These are phyloP conservation scores for Toxotes jaculatrix DNA, from an alignment of 2,113 vertebrate species.

Conservation along the genomic window DNA sequence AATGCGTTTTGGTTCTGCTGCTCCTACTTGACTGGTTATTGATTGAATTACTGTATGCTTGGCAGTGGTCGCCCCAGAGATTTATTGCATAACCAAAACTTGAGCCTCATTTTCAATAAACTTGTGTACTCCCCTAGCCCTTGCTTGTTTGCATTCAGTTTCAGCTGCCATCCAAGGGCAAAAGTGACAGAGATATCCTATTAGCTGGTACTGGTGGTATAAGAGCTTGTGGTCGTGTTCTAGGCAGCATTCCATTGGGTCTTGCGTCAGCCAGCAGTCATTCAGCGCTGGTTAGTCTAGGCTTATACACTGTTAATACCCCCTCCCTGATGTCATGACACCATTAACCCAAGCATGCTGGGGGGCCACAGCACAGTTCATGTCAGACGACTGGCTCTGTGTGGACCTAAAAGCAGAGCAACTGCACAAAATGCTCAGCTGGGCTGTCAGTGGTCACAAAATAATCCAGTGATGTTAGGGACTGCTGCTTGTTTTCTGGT, in stretches of 20 bases:
- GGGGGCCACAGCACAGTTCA: constrained; percentile 61
- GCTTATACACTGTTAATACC: constrained; percentile 81
- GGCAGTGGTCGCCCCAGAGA: not conserved
- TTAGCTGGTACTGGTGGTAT: constrained; percentile 60
- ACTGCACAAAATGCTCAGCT: constrained; percentile 30
- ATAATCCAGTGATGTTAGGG: not conserved
- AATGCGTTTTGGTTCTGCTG: not conserved
- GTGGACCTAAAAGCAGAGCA: constrained; percentile 50
- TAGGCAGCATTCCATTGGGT: constrained; percentile 81
- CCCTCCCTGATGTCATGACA: constrained; percentile 75
- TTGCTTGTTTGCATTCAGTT: constrained; percentile 16
- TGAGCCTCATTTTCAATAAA: not conserved
- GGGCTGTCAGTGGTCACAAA: constrained; percentile 33
- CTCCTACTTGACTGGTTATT: not conserved
- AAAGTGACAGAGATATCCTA: constrained; percentile 49
- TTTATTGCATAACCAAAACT: constrained; percentile 13
- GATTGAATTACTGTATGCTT: not conserved
- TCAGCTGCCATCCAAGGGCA: constrained; percentile 12
- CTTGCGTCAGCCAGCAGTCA: constrained; percentile 82
- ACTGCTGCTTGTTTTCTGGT: constrained; percentile 9
- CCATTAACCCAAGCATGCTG: constrained; percentile 73
- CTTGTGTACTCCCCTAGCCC: not conserved
- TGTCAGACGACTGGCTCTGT: constrained; percentile 49
- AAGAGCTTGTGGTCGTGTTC: constrained; percentile 70
- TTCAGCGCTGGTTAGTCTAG: constrained; percentile 76